These are phyloP conservation scores for Podarcis raffonei DNA, from an alignment of 2,113 vertebrate genomes.

Conservation along the genomic window DNA sequence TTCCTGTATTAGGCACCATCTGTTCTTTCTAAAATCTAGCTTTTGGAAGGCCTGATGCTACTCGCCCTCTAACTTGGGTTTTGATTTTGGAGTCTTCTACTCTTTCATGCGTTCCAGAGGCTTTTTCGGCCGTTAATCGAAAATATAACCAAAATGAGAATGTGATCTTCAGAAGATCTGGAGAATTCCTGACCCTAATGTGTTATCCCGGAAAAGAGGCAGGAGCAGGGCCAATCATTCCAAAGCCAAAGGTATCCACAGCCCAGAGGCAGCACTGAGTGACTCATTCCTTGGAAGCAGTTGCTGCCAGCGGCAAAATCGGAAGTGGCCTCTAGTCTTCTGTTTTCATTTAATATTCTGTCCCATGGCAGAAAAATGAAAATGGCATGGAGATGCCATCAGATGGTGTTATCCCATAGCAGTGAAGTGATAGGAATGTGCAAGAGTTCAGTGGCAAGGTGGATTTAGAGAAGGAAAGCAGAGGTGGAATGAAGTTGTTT, in stretches of 20 bases:
- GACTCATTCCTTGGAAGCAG: neutral
- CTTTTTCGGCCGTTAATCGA: neutral
- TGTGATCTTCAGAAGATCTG: slow-evolving; percentile 1
- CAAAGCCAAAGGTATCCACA: neutral
- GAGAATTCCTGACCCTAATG: neutral
- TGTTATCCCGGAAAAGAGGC: neutral
- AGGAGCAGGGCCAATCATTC: neutral
- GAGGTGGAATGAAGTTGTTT: neutral
- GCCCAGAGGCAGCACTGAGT: neutral
- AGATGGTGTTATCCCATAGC: neutral
- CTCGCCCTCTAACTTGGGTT: slow-evolving; percentile 2
- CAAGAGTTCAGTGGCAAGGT: neutral
- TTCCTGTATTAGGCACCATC: neutral
- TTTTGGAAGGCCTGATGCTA: slow-evolving; percentile 22
- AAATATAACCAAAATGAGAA: neutral
- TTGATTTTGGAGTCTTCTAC: slow-evolving; percentile 19
- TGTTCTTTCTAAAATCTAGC: slow-evolving; percentile 27
- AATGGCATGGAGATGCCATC: neutral
- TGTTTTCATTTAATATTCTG: slow-evolving; percentile 3
- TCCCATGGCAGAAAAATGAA: neutral
- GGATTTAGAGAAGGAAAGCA: neutral
- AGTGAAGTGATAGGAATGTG: neutral
- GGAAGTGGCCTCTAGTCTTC: slow-evolving; percentile 4
- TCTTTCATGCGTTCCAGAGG: slow-evolving; percentile 19
- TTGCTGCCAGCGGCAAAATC: neutral